Conservation (phyloP, 2,888 invertebrate genomes). For the Eupelmus urozonus region DNA sequence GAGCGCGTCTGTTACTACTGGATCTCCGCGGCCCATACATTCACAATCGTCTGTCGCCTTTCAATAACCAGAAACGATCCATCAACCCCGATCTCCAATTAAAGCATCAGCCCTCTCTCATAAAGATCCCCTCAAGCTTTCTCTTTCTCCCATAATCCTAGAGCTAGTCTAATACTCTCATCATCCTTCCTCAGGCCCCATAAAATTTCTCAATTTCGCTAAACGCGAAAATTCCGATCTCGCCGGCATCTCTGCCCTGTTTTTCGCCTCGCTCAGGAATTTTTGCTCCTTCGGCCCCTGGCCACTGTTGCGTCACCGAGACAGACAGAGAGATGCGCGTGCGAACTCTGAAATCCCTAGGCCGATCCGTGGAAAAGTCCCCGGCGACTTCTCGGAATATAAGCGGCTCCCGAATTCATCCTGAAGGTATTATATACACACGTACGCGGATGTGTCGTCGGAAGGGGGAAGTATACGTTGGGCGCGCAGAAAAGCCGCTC, state of each 20-base stretch:
- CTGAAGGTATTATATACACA: neutral
- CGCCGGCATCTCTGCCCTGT: constrained; percentile 36
- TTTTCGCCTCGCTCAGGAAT: constrained; percentile 49
- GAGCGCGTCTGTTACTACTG: constrained; percentile 2
- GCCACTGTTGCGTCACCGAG: constrained; percentile 40
- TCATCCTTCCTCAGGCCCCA: no score
- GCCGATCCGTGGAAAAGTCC: constrained; percentile 22
- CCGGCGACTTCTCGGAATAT: constrained; percentile 33
- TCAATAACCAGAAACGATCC: neutral
- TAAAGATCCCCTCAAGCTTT: neutral
- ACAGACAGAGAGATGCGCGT: constrained; percentile 40
- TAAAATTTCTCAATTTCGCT: constrained; percentile 39
- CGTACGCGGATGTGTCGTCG: neutral
- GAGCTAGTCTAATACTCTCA: neutral
- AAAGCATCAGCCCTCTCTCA: constrained; percentile 17
- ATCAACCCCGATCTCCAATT: neutral
- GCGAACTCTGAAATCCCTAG: constrained; percentile 53
- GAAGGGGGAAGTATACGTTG: neutral
- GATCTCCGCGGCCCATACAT: neutral
- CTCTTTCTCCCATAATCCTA: neutral
- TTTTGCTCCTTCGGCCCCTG: constrained; percentile 27
- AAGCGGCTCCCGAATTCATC: constrained; percentile 43
- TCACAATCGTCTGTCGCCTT: neutral
- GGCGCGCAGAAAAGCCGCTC: constrained; percentile 28
- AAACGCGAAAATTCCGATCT: constrained; percentile 56